Evolutionary conservation across 2,797 vertebrate species (phyloP), one percentile per base, ranked within the genome.

Genomic region (Lepidocolaptes lacrymiger): DNA sequence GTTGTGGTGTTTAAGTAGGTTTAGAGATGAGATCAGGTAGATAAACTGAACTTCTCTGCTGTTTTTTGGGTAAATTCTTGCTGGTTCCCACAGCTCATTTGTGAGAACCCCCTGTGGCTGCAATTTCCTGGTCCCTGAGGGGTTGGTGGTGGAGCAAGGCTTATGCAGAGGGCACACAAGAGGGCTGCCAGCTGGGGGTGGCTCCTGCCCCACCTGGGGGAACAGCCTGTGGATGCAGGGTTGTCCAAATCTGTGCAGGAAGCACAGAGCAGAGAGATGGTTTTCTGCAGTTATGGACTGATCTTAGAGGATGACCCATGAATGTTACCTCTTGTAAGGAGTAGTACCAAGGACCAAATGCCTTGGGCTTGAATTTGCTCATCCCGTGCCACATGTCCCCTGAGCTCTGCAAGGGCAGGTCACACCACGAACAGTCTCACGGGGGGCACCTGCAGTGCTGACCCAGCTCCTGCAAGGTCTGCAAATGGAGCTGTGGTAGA

Each of bases 11-110:
- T 91, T 24, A 54, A 14, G 22, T 56, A n/a, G 24, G 7, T 59
- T 80, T 80, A 72, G 64, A 41, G 22, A 22, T 34, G 18, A 92
- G 51, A 28, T 28, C 0, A 3, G 12, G n/a, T 17, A 58, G 66
- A 51, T 36, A 52, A 92, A 48, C 28, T 27, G 23, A 81, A 34
- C 3, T 30, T 55, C 19, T 48, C 26, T 28, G 17, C n/a, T 59
- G 24, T 4, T 92, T 89, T 54, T 61, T 20, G 15, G 41, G 19
- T 39, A 46, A 88, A 51, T n/a, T 37, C 11, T 48, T 75, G 14
- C 37, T 46, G 61, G 66, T 32, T 86, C 21, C 23, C 3, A 0
- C 21, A 9, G 54, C 7, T 16, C 2, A 0, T 10, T 34, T 20
- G 6, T 7, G 14, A 69, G 63, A 73, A 34, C 9, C 13, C 14